Evolutionary conservation across 1,140 invertebrate species (phyloP).

Genomic region (Drosophila nebulosa): DNA sequence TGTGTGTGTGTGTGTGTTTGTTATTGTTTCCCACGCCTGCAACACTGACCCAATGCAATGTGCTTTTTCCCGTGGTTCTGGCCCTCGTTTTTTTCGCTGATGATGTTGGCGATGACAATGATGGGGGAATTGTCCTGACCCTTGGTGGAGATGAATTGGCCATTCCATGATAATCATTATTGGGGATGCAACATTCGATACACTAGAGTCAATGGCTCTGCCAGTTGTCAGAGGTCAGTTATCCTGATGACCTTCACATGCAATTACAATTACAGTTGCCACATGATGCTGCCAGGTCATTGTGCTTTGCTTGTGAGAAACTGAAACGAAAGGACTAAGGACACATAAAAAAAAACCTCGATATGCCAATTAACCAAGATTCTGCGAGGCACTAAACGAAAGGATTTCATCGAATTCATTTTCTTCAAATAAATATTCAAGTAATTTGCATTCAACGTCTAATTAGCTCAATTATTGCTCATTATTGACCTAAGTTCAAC

Average conservation of each 20-base stretch:
- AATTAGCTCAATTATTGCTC: no score
- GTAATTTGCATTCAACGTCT: no score
- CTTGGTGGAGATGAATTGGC: neutral
- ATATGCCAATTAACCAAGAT: no score
- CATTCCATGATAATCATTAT: neutral
- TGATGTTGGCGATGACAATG: neutral
- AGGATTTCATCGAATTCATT: no score
- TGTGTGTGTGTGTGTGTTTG: constrained; percentile 1
- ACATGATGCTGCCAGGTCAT: no score
- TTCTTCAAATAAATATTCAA: no score
- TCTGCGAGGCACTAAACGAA: no score
- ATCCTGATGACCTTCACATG: neutral
- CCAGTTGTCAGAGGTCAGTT: neutral
- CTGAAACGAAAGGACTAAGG: no score
- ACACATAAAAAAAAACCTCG: no score
- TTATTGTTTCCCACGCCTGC: constrained; percentile 44
- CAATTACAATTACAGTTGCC: no score
- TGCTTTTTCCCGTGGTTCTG: neutral
- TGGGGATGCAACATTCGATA: neutral
- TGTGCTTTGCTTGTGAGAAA: no score
- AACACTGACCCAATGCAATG: constrained; percentile 51
- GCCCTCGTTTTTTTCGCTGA: neutral
- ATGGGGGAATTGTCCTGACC: neutral
- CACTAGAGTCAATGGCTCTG: neutral
- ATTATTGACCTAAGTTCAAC: no score